Conservation (phyloP, 2,113 vertebrate genomes). For the Chaetura pelagica region DNA sequence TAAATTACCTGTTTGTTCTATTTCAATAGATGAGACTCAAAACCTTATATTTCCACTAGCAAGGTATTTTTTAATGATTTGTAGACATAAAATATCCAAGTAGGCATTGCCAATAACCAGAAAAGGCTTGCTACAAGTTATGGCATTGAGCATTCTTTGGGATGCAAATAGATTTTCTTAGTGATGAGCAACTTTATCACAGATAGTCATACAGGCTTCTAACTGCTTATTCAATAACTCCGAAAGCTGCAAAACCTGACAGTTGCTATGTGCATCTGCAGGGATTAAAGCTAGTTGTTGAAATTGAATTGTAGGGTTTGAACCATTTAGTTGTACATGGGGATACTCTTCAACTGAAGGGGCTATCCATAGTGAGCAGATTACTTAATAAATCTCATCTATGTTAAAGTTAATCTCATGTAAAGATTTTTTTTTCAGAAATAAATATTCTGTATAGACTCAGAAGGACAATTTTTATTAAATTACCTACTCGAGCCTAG, state of each 20-base stretch:
- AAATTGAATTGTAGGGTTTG: constrained; percentile 9
- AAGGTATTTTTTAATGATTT: neutral
- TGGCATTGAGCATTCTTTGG: neutral
- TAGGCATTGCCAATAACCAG: neutral
- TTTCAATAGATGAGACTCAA: neutral
- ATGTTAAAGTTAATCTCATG: neutral
- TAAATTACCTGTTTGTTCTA: constrained; percentile 8
- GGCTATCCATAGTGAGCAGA: neutral
- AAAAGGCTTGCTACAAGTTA: neutral
- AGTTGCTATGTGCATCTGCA: constrained; percentile 5
- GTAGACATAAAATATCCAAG: neutral
- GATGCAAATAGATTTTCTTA: neutral
- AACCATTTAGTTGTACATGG: neutral
- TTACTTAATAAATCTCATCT: constrained; percentile 26
- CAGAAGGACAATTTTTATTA: constrained; percentile 13
- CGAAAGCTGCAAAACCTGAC: constrained; percentile 12
- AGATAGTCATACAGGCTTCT: neutral
- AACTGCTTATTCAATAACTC: constrained; percentile 13
- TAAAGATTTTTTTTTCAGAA: neutral
- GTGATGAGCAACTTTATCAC: neutral
- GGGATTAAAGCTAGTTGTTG: constrained; percentile 6
- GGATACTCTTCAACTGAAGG: neutral
- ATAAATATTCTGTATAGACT: neutral
- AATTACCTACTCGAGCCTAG: neutral
- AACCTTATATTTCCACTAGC: neutral